These are phyloP conservation scores for Clusia tigrina DNA, from an alignment of 2,888 invertebrate genomes.

Conservation along the genomic window DNA sequence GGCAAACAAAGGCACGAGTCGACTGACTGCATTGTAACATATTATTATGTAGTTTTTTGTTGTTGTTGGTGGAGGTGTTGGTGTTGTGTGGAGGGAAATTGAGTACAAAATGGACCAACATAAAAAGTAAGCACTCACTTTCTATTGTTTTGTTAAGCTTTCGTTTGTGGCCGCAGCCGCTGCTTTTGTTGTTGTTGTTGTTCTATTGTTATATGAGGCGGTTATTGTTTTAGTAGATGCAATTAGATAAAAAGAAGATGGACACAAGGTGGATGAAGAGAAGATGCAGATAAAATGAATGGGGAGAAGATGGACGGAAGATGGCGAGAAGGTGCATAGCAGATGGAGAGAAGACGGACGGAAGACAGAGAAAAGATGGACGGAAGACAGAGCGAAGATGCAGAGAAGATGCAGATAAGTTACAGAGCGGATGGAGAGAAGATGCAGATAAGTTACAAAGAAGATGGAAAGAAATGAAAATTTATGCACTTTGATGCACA, in stretches of 20 bases:
- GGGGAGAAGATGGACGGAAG: too few species aligned
- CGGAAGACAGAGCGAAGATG: too few species aligned
- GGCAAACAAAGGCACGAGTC: too few species aligned
- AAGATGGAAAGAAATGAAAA: not conserved
- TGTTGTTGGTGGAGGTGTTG: not conserved
- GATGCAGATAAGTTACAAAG: too few species aligned
- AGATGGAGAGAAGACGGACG: too few species aligned
- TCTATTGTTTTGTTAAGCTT: constrained; percentile 8
- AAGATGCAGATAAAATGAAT: not conserved
- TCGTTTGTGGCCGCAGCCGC: not conserved
- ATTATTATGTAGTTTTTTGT: not conserved
- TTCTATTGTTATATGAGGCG: constrained; percentile 3
- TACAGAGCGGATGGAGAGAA: too few species aligned
- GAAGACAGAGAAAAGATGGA: too few species aligned
- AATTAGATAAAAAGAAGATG: not conserved
- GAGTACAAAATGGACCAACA: constrained; percentile 6
- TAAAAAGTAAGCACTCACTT: constrained; percentile 6
- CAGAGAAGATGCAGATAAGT: too few species aligned
- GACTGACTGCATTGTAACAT: not conserved
- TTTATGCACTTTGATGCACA: not conserved
- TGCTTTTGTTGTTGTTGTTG: constrained; percentile 1
- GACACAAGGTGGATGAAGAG: not conserved
- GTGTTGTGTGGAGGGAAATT: not conserved
- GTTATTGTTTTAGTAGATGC: not conserved
- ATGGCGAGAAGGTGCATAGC: too few species aligned